Conservation (phyloP, 2,113 vertebrate species). For the Gymnarchus niloticus region DNA sequence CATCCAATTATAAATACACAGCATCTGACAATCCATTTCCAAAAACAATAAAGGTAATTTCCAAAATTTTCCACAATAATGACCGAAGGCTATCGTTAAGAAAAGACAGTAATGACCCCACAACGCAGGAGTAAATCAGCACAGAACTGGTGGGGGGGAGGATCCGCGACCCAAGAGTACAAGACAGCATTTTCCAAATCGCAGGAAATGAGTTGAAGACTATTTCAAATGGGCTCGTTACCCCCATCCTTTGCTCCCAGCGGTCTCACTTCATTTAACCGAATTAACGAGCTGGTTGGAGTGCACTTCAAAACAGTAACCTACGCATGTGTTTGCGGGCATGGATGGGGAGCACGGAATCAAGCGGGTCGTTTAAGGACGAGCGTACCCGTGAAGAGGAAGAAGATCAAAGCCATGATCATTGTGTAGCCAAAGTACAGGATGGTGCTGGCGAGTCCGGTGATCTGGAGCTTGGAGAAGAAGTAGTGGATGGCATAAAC, state of each 20-base stretch:
- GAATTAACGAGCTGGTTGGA: slow-evolving; percentile 11
- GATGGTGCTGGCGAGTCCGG: slow-evolving; percentile 85
- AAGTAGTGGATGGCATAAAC: slow-evolving; percentile 91
- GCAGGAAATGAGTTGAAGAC: slow-evolving; percentile 20
- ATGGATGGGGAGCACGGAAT: neutral
- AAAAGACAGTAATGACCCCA: neutral
- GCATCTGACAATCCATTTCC: neutral
- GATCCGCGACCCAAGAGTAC: slow-evolving; percentile 2
- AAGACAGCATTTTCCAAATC: slow-evolving; percentile 13
- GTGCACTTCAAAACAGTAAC: neutral
- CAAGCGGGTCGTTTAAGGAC: neutral
- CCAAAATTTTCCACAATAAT: neutral
- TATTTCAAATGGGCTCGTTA: neutral
- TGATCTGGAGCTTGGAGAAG: slow-evolving; percentile 91
- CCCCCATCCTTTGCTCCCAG: neutral
- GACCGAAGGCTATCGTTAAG: neutral
- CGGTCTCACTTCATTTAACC: slow-evolving; percentile 24
- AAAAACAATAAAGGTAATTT: neutral
- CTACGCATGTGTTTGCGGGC: too few species aligned
- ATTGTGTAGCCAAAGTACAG: slow-evolving; percentile 91
- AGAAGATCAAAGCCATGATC: slow-evolving; percentile 96
- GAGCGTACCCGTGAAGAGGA: slow-evolving; percentile 81
- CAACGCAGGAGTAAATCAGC: neutral
- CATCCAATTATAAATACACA: neutral
- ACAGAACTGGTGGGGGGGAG: neutral